Evolutionary conservation across 1,140 invertebrate species (phyloP).

Genomic region (Hypsibius dujardini): DNA sequence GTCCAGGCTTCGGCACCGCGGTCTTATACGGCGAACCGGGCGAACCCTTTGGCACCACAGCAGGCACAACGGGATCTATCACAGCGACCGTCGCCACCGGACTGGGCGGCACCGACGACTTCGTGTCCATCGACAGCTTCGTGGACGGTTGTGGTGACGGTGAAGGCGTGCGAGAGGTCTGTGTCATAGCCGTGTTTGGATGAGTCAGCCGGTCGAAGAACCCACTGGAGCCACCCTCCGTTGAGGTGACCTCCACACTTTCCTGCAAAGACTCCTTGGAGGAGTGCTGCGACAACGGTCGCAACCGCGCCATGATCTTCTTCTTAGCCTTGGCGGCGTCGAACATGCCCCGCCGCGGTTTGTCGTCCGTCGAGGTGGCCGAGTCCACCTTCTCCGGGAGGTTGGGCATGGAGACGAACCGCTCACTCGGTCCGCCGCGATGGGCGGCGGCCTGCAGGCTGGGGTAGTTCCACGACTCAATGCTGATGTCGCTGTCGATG

Average conservation of each 20-base stretch:
- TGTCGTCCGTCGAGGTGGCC: not conserved
- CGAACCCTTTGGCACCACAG: too few relatives aligned
- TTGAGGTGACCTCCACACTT: not conserved
- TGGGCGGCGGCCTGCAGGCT: not conserved
- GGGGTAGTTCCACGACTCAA: not conserved
- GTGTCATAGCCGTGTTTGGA: not conserved
- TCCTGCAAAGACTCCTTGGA: not conserved
- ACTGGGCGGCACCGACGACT: too few relatives aligned
- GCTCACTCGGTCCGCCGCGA: too few relatives aligned
- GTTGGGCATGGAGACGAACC: not conserved
- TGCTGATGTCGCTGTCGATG: not conserved
- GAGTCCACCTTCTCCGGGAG: not conserved
- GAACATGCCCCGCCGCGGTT: not conserved
- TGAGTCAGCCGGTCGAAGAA: not conserved
- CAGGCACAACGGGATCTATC: too few relatives aligned
- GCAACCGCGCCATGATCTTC: not conserved
- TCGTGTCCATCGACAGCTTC: too few relatives aligned
- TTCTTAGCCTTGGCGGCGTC: not conserved
- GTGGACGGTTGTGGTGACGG: too few relatives aligned
- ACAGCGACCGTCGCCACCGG: too few relatives aligned
- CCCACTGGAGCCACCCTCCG: not conserved
- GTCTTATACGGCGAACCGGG: too few relatives aligned
- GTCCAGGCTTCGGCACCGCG: too few relatives aligned
- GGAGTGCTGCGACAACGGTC: not conserved
- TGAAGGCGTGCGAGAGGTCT: conserved; percentile 4